These are phyloP conservation scores for Pseudorhiza aurosa DNA, from an alignment of 30 jellyfish, hydroid and myxozoan species.

Conservation along the genomic window DNA sequence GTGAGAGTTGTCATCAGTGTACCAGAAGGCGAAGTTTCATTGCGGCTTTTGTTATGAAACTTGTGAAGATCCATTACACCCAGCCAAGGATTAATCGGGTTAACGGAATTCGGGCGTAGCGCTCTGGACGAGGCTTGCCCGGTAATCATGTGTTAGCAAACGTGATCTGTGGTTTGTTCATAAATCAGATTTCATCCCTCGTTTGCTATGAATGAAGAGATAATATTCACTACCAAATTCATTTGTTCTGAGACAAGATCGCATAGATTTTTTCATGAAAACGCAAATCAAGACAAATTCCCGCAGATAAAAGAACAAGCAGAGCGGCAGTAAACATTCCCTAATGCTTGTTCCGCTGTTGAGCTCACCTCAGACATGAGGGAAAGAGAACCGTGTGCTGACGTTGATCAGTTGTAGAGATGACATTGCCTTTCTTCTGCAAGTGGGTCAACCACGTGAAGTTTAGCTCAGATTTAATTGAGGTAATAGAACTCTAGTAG, in stretches of 20 bases:
- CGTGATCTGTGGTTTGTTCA: constrained; percentile 40
- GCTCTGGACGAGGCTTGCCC: not conserved
- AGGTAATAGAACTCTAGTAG: not conserved
- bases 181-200: constrained; percentile 28
- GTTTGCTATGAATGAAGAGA: constrained; percentile 20
- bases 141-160: not conserved
- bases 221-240: not conserved
- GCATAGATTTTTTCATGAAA: not conserved
- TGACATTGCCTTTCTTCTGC: not conserved
- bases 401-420: not conserved
- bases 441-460: not conserved
- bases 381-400: not conserved
- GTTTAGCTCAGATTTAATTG: not conserved
- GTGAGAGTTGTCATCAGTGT: no score
- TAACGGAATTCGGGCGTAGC: not conserved
- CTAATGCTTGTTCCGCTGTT: not conserved
- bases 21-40: no score
- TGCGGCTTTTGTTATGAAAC: no score
- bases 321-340: not conserved
- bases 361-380: not conserved
- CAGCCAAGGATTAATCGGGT: no score
- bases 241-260: not conserved
- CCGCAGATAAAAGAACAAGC: not conserved
- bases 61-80: no score
- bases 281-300: not conserved